Evolutionary conservation across 2,113 vertebrate species (phyloP).

Genomic region (Brienomyrus brachyistius): DNA sequence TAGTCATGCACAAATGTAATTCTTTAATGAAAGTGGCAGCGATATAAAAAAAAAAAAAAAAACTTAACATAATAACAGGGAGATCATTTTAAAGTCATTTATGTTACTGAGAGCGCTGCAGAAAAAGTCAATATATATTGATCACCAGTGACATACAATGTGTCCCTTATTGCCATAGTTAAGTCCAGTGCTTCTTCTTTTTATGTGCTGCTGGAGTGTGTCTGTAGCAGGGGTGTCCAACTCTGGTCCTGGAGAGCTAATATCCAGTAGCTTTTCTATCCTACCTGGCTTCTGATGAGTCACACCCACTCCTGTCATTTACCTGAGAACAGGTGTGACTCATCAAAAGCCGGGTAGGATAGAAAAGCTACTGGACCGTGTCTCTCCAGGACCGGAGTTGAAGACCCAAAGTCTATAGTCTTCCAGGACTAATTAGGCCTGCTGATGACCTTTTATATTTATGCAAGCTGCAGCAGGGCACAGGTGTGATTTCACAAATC

Average conservation of each 20-base stretch:
- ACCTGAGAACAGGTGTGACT: background rate
- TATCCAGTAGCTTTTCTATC: background rate
- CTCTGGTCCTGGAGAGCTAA: background rate
- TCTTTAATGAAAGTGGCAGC: background rate
- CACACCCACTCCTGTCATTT: background rate
- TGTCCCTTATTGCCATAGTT: background rate
- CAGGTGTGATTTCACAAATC: background rate
- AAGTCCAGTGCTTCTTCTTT: background rate
- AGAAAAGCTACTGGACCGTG: background rate
- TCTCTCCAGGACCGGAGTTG: background rate
- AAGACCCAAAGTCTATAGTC: background rate
- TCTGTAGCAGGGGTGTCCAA: background rate
- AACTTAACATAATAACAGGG: background rate
- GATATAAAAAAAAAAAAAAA: background rate
- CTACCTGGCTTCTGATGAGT: background rate
- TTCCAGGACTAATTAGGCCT: background rate
- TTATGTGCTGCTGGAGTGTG: background rate
- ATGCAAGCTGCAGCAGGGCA: background rate
- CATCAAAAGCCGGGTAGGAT: background rate
- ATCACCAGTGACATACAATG: background rate
- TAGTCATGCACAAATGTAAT: background rate
- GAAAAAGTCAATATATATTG: background rate
- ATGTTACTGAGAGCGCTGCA: background rate
- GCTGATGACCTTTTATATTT: background rate
- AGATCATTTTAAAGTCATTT: background rate